Evolutionary conservation across 37 sponge, comb jelly and placozoan genomes (phyloP).

Genomic region (Crambe crambe): DNA sequence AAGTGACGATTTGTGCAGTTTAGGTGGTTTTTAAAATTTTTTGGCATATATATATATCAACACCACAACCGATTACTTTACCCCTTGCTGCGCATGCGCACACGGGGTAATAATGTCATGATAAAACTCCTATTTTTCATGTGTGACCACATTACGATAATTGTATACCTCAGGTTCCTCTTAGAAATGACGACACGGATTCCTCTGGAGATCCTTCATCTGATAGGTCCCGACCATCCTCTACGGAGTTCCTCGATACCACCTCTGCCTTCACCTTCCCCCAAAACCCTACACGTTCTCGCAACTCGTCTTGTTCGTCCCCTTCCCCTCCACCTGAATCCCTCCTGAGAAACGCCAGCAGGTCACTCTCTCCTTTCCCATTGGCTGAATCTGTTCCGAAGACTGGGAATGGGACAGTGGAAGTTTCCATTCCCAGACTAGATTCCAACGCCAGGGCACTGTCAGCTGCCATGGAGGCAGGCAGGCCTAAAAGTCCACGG

Average conservation of each 20-base stretch:
- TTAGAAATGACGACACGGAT: too few relatives aligned
- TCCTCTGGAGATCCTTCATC: not conserved
- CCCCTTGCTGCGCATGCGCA: too few relatives aligned
- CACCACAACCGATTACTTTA: too few relatives aligned
- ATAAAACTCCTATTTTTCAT: too few relatives aligned
- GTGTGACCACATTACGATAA: too few relatives aligned
- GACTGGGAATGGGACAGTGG: not conserved
- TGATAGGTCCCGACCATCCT: not conserved
- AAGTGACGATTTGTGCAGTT: too few relatives aligned
- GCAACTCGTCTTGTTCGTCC: not conserved
- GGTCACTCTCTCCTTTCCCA: not conserved
- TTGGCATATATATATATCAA: too few relatives aligned
- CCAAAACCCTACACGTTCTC: not conserved
- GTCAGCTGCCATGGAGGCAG: not conserved
- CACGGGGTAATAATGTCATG: too few relatives aligned
- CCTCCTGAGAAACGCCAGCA: not conserved
- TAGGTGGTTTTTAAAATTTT: too few relatives aligned
- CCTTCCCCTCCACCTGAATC: not conserved
- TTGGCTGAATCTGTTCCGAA: not conserved
- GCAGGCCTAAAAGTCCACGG: not conserved
- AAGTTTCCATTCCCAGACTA: conserved; percentile 3
- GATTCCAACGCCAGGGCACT: not conserved
- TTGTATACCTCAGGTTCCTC: too few relatives aligned
- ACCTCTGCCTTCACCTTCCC: not conserved
- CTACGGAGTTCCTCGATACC: not conserved